These are phyloP conservation scores for Actinostola sp. DNA, from an alignment of 92 coral and sea anemone species.

Conservation along the genomic window DNA sequence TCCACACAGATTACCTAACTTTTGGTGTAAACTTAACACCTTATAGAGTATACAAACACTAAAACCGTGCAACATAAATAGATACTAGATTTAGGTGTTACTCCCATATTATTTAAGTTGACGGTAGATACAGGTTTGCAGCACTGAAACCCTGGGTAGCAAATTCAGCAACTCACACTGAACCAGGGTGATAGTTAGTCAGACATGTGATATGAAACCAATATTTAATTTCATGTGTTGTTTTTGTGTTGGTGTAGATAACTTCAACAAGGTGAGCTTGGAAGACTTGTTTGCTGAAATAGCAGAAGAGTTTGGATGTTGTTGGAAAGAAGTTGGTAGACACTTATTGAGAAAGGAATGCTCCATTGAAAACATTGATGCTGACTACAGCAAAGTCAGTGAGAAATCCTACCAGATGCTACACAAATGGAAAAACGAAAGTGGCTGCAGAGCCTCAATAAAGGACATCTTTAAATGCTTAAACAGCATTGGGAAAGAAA, in stretches of 20 bases:
- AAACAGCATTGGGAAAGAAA: slow-evolving; percentile 34
- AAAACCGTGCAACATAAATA: too few relatives aligned
- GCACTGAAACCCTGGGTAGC: too few relatives aligned
- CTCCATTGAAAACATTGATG: slow-evolving; percentile 76
- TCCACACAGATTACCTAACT: too few relatives aligned
- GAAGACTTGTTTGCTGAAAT: slow-evolving; percentile 56
- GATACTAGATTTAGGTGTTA: too few relatives aligned
- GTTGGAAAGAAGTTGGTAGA: slow-evolving; percentile 84
- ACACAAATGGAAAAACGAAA: slow-evolving; percentile 63
- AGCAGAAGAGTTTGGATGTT: slow-evolving; percentile 65
- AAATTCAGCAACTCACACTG: too few relatives aligned
- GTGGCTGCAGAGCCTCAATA: slow-evolving; percentile 44
- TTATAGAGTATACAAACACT: too few relatives aligned
- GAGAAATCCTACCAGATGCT: slow-evolving; percentile 88
- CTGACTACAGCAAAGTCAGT: slow-evolving; percentile 62
- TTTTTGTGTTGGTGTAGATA: not conserved
- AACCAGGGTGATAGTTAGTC: too few relatives aligned
- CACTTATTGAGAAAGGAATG: slow-evolving; percentile 60
- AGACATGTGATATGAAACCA: too few relatives aligned
- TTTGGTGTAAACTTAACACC: too few relatives aligned
- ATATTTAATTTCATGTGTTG: too few relatives aligned
- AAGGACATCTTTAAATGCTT: slow-evolving; percentile 38
- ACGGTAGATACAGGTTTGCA: too few relatives aligned
- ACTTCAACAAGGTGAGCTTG: slow-evolving; percentile 23
- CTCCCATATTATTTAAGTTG: too few relatives aligned